Evolutionary conservation across 2,888 invertebrate species (phyloP), one percentile per base, ranked within the genome.

Genomic region (Carterocephalus palaemon): DNA sequence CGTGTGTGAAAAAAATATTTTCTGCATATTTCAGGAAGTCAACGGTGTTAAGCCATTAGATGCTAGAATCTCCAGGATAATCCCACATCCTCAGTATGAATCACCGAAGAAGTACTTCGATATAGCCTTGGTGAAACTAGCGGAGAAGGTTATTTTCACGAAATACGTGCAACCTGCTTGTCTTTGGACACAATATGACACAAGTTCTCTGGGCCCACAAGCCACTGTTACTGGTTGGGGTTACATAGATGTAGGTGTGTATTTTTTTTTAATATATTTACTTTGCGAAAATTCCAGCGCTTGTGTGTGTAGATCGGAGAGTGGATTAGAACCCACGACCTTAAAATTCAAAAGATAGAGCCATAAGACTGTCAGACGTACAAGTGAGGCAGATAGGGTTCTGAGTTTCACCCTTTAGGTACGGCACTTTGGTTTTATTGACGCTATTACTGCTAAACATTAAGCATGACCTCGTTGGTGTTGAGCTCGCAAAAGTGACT

Each of bases 151-250:
- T 0, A 15, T n/a, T 0, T 75, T 80, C 46, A 61, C 55, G 1
- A 51, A 39, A 10, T 54, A 53, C 15, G 46, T 75, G 3, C 72
- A 73, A 37, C 81, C 82, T 1, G 79, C 76, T 4, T 82, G 82
- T 40, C 46, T 82, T 12, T 78, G 70, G 70, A 50, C 49, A 0
- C 51, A 51, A 5, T 52, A 47, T 6, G 57, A 70, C 36, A 59
- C 54, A 0, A 54, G 38, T 20, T 40, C 22, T 0, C 52, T 70
- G 10, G 69, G 67, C 0, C 45, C 16, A 0, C 47, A 64, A 17
- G 74, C 67, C 2, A 63, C 53, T 1, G 33, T 73, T 1, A 72
- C 76, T 29, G 81, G 79, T 1, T 81, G 81, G 80, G 77, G 80
- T 0, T 68, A 70, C 2, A 57, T 68, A 0, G 60, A 74, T 46